phyloP scores from a whole-genome alignment of 2,888 invertebrate genomes.

The Melanargia galathea region DNA sequence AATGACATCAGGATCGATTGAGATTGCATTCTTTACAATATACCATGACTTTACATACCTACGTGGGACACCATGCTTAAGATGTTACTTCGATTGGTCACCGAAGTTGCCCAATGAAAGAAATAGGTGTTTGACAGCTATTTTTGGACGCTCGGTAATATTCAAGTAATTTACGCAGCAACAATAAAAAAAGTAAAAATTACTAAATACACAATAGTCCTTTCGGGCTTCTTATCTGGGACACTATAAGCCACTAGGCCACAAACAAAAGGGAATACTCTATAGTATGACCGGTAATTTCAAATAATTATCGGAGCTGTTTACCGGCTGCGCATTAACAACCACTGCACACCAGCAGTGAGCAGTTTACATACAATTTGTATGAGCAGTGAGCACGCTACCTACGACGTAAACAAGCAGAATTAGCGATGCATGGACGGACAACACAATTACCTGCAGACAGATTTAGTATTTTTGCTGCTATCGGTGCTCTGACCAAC shows the following conservation, averaged over 20 bases:
- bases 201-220: too few species aligned
- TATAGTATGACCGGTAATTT: not conserved
- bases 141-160: too few species aligned
- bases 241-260: not conserved
- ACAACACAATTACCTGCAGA: not conserved
- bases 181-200: too few species aligned
- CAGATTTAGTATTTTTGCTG: too few species aligned
- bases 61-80: not conserved
- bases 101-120: too few species aligned
- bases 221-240: too few species aligned
- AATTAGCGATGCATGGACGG: slow-evolving; percentile 20
- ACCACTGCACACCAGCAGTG: slow-evolving; percentile 17
- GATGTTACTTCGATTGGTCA: not conserved
- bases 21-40: slow-evolving; percentile 1
- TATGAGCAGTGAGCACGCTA: slow-evolving; percentile 26
- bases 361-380: slow-evolving; percentile 34
- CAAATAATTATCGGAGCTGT: not conserved
- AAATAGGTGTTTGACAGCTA: too few species aligned
- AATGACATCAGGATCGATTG: slow-evolving; percentile 11
- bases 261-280: not conserved
- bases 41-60: not conserved
- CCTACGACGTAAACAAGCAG: slow-evolving; percentile 20
- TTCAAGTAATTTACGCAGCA: too few species aligned
- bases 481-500: too few species aligned
- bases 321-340: slow-evolving; percentile 5